Conservation (phyloP, 2,888 invertebrate species). For the Nesidiocoris tenuis region DNA sequence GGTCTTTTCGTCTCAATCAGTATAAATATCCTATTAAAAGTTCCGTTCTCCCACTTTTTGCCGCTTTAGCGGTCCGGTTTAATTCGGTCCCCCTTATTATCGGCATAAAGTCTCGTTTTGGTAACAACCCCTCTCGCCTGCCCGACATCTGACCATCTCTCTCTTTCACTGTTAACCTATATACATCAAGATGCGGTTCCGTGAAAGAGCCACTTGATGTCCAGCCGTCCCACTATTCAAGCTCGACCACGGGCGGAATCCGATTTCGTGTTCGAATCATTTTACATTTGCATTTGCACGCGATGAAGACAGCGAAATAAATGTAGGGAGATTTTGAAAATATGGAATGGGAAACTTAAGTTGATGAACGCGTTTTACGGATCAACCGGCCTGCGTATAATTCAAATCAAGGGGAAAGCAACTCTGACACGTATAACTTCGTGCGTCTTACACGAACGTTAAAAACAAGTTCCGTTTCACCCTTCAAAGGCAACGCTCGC, state of each 20-base stretch:
- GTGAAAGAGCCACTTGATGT: not conserved
- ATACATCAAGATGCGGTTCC: not conserved
- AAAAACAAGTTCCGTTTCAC: no score
- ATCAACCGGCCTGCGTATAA: not conserved
- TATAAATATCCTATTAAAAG: not conserved
- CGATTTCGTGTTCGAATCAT: no score
- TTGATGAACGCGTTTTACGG: not conserved
- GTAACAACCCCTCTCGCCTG: not conserved
- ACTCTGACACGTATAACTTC: not conserved
- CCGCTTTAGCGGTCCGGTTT: not conserved
- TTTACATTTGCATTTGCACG: not conserved
- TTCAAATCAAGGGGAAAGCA: not conserved
- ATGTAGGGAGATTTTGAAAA: not conserved
- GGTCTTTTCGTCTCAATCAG: not conserved
- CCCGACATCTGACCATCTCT: not conserved
- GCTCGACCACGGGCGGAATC: not conserved
- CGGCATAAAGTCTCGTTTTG: not conserved
- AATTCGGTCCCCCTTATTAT: not conserved
- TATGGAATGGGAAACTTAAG: not conserved
- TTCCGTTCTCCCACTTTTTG: not conserved
- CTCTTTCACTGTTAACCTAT: not conserved
- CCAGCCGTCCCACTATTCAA: not conserved
- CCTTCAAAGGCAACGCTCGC: no score
- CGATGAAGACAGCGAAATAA: not conserved
- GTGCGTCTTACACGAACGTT: no score